Evolutionary conservation across 2,113 vertebrate species (phyloP).

Genomic region (Marmota monax): DNA sequence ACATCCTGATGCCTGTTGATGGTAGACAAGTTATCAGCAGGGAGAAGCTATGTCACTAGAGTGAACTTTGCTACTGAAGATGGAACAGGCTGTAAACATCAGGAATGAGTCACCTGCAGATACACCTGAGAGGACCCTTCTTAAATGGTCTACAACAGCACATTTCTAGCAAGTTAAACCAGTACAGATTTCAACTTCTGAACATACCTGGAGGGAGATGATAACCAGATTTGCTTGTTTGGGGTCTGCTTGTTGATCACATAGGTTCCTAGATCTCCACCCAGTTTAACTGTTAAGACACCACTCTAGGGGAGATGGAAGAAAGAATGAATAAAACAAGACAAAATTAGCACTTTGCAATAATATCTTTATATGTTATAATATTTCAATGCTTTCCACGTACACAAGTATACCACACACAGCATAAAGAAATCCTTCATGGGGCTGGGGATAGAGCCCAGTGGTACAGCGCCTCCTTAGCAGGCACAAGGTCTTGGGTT

Average conservation of each 20-base stretch:
- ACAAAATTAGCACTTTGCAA: background rate
- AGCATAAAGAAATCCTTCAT: background rate
- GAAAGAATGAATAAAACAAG: slow-evolving; percentile 4
- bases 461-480: background rate
- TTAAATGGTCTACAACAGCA: background rate
- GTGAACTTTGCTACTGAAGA: background rate
- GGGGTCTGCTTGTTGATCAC: slow-evolving; percentile 99
- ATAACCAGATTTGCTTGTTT: slow-evolving; percentile 98
- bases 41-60: background rate
- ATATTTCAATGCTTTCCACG: background rate
- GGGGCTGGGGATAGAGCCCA: background rate
- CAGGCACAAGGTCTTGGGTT: background rate
- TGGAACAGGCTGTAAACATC: background rate
- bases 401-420: background rate
- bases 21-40: background rate
- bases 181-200: background rate
- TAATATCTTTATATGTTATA: background rate
- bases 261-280: slow-evolving; percentile 93
- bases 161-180: background rate
- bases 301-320: slow-evolving; percentile 88
- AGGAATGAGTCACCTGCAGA: background rate
- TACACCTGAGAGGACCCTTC: background rate
- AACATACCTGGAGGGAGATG: slow-evolving; percentile 95
- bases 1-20: background rate
- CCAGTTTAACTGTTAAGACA: slow-evolving; percentile 94